Base-by-base conservation (phyloP, 2,113 vertebrate species). In the Osmerus mordax region DNA sequence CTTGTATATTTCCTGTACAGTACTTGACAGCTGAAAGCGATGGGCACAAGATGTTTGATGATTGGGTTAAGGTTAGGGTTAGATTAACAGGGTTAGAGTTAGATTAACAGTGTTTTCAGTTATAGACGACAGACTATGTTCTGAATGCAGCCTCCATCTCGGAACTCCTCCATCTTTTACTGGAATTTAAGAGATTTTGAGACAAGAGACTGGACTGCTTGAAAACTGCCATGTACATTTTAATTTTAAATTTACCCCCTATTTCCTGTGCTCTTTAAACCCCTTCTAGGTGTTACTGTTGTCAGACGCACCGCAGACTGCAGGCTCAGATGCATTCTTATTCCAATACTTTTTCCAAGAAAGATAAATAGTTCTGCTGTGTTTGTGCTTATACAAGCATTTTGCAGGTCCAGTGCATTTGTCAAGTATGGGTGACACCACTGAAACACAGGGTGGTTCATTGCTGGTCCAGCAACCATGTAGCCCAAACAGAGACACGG, bases 301-400 rank as follows among this genome's bases (percentile, higher is more conserved):
- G 80, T 86, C 81, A 81, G 75, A 88, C 86, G 78, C 74, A 74
- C 76, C 73, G 79, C 74, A 78, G 81, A 90, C 86, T 88, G 75
- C 83, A 85, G 56, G 62, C 74, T 74, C 80, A 86, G 77, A 76
- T 80, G 79, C 81, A 87, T 87, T 90, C 82, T 82, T 89, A 88
- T 89, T 89, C 84, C 81, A 75, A 80, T 86, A 81, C 16, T 74
- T 87, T 83, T 83, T 77, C 71, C 69, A 47, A 67, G 76, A 79
- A 86, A 87, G 88, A 91, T 89, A 87, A 88, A 90, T 89, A 85
- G 86, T 85, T 63, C 72, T 80, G 86, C 88, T 88, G 86, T 82
- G 81, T 89, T 90, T 90, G 85, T 90, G 88, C 89, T 85, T 84
- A 85, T 83, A 84, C 87, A 85, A 86, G 88, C 88, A 56, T 81